phyloP scores from a whole-genome alignment of 2,113 vertebrate species.

The Osmerus eperlanus region DNA sequence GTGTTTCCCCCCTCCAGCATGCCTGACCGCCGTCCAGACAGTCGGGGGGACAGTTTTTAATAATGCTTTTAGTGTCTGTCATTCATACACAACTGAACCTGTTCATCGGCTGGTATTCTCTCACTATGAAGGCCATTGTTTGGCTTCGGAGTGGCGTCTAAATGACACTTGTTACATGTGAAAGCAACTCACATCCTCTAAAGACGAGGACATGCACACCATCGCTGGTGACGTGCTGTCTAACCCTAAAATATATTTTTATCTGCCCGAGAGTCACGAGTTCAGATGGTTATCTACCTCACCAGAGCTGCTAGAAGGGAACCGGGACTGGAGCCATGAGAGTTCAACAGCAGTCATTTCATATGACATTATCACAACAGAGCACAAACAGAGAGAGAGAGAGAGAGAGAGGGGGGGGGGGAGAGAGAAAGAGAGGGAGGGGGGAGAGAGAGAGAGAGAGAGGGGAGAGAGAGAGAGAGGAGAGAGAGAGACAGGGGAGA shows the following conservation, averaged over 20 bases:
- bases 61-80: constrained; percentile 9
- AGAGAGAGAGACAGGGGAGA: too few species aligned
- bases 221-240: not conserved
- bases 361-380: constrained; percentile 19
- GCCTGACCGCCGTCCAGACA: too few species aligned
- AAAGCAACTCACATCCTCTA: not conserved
- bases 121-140: not conserved
- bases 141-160: not conserved
- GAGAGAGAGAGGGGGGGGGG: too few species aligned
- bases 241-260: not conserved
- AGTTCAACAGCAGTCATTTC: too few species aligned
- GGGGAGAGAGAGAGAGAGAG: not conserved
- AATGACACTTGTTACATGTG: too few species aligned
- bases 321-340: too few species aligned
- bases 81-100: not conserved
- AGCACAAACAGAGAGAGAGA: constrained; percentile 6
- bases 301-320: too few species aligned
- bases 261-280: not conserved
- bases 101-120: not conserved
- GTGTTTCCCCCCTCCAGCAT: too few species aligned
- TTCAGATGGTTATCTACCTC: too few species aligned
- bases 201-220: not conserved
- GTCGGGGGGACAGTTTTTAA: not conserved
- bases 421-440: not conserved
- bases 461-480: not conserved